Percentiles rank a stretch among this genome's conserved stretches.
phyloP scores from a whole-genome alignment of 1,140 invertebrate species.

The Cyclargus thomasi region DNA sequence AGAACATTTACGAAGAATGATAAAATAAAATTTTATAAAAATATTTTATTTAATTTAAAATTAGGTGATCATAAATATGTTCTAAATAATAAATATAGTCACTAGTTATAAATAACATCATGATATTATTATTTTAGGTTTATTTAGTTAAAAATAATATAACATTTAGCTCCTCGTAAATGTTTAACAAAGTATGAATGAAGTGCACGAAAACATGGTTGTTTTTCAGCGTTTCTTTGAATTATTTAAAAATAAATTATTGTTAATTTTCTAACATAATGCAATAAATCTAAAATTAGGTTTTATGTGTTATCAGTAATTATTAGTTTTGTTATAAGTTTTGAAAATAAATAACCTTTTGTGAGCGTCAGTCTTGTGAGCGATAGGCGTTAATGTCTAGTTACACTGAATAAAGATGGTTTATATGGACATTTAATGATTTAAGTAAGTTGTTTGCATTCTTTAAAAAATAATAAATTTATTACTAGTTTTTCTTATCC shows the following conservation, averaged over 20 bases:
- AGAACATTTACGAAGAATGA: too few species aligned
- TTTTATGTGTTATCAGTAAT: background rate
- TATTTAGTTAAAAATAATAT: background rate
- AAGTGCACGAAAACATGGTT: conserved; percentile 69
- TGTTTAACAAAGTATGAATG: conserved; percentile 43
- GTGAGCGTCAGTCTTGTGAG: conserved; percentile 57
- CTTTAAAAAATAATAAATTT: conserved; percentile 2
- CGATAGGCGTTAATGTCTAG: conserved; percentile 41
- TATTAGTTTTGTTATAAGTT: conserved; percentile 36
- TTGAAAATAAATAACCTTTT: conserved; percentile 60
- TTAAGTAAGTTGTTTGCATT: conserved; percentile 50
- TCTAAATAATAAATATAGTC: too few species aligned
- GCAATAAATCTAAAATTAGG: conserved; percentile 27
- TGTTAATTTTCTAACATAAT: conserved; percentile 35
- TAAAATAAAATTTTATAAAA: too few species aligned
- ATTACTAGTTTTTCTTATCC: background rate
- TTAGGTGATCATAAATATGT: too few species aligned
- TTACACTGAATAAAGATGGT: conserved; percentile 59
- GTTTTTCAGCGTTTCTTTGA: conserved; percentile 69
- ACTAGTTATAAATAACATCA: too few species aligned
- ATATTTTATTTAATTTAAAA: too few species aligned
- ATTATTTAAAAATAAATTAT: conserved; percentile 47
- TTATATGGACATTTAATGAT: conserved; percentile 54
- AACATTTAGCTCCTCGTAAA: conserved; percentile 30
- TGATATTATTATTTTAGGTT: too few species aligned